Evolutionary conservation across 2,888 invertebrate species (phyloP).

Genomic region (Meiosimyza decipiens): DNA sequence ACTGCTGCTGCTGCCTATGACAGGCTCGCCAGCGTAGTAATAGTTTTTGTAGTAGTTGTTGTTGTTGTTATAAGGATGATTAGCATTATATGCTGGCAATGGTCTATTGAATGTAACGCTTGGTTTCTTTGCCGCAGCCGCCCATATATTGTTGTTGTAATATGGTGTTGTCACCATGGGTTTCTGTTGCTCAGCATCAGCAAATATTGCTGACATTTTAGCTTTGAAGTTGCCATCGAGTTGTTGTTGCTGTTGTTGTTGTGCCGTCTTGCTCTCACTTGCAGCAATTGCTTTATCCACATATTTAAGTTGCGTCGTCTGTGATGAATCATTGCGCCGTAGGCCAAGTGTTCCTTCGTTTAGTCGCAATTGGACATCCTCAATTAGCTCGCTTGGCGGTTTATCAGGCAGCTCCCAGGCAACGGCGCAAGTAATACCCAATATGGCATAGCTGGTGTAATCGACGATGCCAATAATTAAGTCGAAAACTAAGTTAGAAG

Average conservation of each 20-base stretch:
- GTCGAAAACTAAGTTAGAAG: conserved; percentile 57
- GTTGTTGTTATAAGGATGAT: background rate
- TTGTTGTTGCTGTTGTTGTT: too few relatives aligned
- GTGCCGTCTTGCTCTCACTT: conserved; percentile 39
- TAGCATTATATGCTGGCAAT: conserved; percentile 1
- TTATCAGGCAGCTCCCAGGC: conserved; percentile 82
- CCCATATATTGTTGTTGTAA: conserved; percentile 22
- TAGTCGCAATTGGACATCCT: conserved; percentile 58
- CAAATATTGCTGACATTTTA: conserved; percentile 15
- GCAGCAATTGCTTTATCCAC: conserved; percentile 39
- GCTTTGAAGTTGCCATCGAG: background rate
- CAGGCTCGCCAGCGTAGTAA: background rate
- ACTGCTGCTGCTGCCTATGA: background rate
- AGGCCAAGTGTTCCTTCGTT: conserved; percentile 58
- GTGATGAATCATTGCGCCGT: conserved; percentile 55
- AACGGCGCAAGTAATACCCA: conserved; percentile 80
- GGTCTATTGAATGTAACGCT: conserved; percentile 8
- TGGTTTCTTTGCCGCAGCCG: conserved; percentile 10
- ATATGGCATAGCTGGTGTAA: conserved; percentile 69
- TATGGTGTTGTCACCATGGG: conserved; percentile 2
- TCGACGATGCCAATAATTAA: conserved; percentile 66
- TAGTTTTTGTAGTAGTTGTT: conserved; percentile 1
- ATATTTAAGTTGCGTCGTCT: conserved; percentile 40
- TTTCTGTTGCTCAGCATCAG: background rate
- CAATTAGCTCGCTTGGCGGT: conserved; percentile 65